Conservation (phyloP, 2,797 vertebrate genomes). For the Sciurus vulgaris region DNA sequence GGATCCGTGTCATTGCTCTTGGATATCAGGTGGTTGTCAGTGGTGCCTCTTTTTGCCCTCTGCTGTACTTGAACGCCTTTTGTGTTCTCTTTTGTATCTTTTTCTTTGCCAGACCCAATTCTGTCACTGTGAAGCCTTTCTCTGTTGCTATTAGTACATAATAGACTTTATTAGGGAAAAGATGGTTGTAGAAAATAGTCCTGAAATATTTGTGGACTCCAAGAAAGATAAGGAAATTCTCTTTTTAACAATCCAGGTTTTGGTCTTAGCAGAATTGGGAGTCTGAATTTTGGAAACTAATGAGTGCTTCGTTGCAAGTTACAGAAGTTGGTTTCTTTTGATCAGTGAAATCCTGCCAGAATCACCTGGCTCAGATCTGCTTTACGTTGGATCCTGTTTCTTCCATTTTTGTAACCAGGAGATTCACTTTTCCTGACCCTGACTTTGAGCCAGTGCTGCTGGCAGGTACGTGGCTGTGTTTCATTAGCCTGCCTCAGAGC, state of each 20-base stretch:
- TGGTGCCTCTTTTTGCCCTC: slow-evolving; percentile 54
- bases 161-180: slow-evolving; percentile 40
- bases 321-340: slow-evolving; percentile 25
- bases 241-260: slow-evolving; percentile 7
- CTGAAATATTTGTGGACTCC: slow-evolving; percentile 13
- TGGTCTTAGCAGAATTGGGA: slow-evolving; percentile 51
- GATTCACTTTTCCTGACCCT: slow-evolving; percentile 50
- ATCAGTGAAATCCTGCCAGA: slow-evolving; percentile 54
- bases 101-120: slow-evolving; percentile 48
- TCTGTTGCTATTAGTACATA: slow-evolving; percentile 52
- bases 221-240: background rate
- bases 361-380: slow-evolving; percentile 9
- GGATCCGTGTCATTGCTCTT: slow-evolving; percentile 43
- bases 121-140: background rate
- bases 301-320: slow-evolving; percentile 56
- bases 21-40: slow-evolving; percentile 35
- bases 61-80: slow-evolving; percentile 2
- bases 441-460: background rate
- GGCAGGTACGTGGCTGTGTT: background rate
- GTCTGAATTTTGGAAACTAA: slow-evolving; percentile 49
- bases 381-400: slow-evolving; percentile 48
- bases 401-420: slow-evolving; percentile 61
- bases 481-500: slow-evolving; percentile 38
- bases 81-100: background rate
- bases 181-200: slow-evolving; percentile 37